Base-by-base conservation (phyloP, 2,113 vertebrate species). In the Pterocles orientalis region DNA sequence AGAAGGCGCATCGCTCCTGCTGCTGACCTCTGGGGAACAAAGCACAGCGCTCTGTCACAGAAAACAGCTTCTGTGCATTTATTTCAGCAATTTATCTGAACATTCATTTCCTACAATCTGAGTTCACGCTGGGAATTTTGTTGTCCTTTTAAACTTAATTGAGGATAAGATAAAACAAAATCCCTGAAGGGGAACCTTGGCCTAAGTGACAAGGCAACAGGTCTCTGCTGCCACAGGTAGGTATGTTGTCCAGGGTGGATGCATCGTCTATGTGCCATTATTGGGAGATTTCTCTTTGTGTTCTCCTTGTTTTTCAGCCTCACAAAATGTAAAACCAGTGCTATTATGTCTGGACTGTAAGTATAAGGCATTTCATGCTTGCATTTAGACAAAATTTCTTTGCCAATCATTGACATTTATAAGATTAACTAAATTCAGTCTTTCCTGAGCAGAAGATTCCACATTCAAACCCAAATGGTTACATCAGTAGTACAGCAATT, bases 1-100 rank as follows among this genome's bases (percentile, higher is more conserved):
- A 33, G 31, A 8, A 51, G 25, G 39, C 25, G 12, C 0, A 0
- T 48, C 0, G 0, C 23, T 64, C 28, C 50, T 60, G 61, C 36
- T 64, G 20, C 7, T 79, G 41, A 65, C 45, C 33, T 26, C 33
- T 13, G 62, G 16, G 45, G 50, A 33, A 41, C 66, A n/a, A 6
- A 60, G 29, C 16, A 33, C 12, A 47, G 23, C 5, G 4, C 8
- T 31, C 10, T 47, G 51, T 18, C 24, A 11, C 1, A 1, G 57
- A 82, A 87, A 82, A 70, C 8, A 60, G 3, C 15, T 51, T 64
- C 34, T 14, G 20, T 72, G 9, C 19, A 14, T 48, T 66, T 62
- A 14, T 51, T 82, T 65, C 28, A 50, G 9, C 16, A 43, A 11
- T 71, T 82, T 56, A 10, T 92, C 41, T 82, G n/a, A 66, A 43